These are phyloP conservation scores for Pantherophis guttatus DNA, from an alignment of 2,113 vertebrate genomes.

Conservation along the genomic window DNA sequence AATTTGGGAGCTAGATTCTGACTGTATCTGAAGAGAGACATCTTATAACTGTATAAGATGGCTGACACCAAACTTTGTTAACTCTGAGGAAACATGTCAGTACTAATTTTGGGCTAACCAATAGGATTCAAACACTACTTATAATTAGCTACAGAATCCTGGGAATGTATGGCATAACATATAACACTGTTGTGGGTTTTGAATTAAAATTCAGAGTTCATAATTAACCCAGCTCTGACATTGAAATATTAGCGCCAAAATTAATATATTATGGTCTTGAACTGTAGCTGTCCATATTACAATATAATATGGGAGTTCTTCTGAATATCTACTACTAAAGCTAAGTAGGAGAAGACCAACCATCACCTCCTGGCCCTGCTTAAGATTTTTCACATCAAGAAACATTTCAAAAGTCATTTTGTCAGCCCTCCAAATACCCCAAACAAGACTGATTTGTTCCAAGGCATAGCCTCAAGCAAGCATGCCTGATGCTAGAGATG, in stretches of 20 bases:
- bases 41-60: not conserved
- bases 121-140: not conserved
- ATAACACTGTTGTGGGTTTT: not conserved
- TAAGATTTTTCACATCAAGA: not conserved
- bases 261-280: not conserved
- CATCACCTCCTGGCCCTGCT: not conserved
- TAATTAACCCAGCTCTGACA: not conserved
- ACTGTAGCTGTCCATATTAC: not conserved
- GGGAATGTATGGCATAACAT: not conserved
- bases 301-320: not conserved
- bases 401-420: not conserved
- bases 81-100: not conserved
- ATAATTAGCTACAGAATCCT: not conserved
- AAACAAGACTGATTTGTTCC: not conserved
- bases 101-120: not conserved
- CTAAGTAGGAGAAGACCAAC: not conserved
- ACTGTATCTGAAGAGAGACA: not conserved
- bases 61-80: not conserved
- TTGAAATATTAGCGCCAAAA: not conserved
- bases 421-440: not conserved
- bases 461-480: not conserved
- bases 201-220: not conserved
- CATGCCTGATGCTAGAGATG: not conserved
- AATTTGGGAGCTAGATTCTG: not conserved
- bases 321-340: not conserved